Percentiles rank a stretch among this genome's conserved stretches.
Evolutionary conservation across 2,888 invertebrate genomes (phyloP).

Genomic region (Choristoneura rosaceana): DNA sequence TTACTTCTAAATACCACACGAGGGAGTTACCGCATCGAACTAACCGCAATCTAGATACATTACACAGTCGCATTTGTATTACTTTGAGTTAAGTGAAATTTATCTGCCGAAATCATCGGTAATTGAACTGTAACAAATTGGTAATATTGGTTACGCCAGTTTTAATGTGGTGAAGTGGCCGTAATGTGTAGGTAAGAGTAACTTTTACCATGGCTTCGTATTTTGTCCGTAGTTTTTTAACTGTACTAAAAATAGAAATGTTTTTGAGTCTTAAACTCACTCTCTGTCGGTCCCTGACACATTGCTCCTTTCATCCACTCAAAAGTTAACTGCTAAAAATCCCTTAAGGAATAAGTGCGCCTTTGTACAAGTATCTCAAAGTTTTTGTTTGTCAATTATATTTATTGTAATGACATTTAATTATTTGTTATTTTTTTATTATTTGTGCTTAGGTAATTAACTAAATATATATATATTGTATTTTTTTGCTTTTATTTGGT

Average conservation of each 20-base stretch:
- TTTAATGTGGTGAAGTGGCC: constrained; percentile 52
- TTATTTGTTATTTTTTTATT: too few species aligned
- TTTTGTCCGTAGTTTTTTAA: neutral
- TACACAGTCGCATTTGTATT: constrained; percentile 28
- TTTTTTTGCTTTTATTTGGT: too few species aligned
- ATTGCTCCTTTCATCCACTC: too few species aligned
- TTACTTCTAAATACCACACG: constrained; percentile 24
- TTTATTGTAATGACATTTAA: too few species aligned
- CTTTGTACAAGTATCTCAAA: too few species aligned
- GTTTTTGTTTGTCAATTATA: too few species aligned
- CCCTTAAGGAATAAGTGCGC: too few species aligned
- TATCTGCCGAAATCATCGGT: constrained; percentile 23
- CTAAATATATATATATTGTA: too few species aligned
- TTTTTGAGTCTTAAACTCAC: too few species aligned
- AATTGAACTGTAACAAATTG: constrained; percentile 52
- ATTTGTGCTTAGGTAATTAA: too few species aligned
- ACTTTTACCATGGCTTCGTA: neutral
- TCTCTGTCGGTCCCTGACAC: too few species aligned
- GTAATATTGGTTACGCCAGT: constrained; percentile 53
- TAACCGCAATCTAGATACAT: constrained; percentile 7
- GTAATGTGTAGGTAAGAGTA: constrained; percentile 15
- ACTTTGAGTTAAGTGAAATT: constrained; percentile 36
- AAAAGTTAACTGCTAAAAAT: too few species aligned
- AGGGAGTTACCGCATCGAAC: constrained; percentile 28
- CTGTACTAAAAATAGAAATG: neutral